phyloP scores from a whole-genome alignment of 2,113 vertebrate genomes.

The human (Homo sapiens) region GRCh38 chr1:247850501-247851000 shows the following conservation, averaged over 20 bases:
- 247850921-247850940: not conserved
- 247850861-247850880: not conserved
- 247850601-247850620: too few relatives aligned
- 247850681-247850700: not conserved
- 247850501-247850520: too few relatives aligned
- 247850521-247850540: too few relatives aligned
- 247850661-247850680: not conserved
- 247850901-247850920: not conserved
- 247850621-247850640: not conserved
- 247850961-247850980: not conserved
- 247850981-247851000: not conserved
- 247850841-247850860: not conserved
- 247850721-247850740: too few relatives aligned
- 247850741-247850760: too few relatives aligned
- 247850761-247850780: not conserved
- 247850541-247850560: too few relatives aligned
- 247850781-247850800: not conserved
- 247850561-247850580: accelerated
- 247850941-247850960: not conserved
- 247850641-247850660: not conserved
- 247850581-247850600: too few relatives aligned
- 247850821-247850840: not conserved
- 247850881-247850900: not conserved
- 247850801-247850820: not conserved
- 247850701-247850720: not conserved